Evolutionary conservation across 2,797 vertebrate species (phyloP).

Genomic region (Chaunax sp.): DNA sequence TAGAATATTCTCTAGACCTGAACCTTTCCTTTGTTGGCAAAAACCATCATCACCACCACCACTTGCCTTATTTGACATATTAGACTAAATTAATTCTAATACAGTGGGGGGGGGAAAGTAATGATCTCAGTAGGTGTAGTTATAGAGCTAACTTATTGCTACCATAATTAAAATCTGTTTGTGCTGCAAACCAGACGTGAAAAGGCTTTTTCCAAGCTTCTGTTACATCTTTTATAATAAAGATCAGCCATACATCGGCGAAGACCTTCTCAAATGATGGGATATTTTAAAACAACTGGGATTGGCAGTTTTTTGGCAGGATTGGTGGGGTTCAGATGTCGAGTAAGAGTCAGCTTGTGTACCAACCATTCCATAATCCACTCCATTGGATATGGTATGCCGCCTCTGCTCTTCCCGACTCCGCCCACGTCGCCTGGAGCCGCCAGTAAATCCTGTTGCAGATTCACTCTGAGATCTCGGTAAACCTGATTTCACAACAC

Average conservation of each 20-base stretch:
- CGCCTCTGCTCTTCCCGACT: slow-evolving; percentile 87
- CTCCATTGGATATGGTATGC: slow-evolving; percentile 92
- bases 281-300: neutral
- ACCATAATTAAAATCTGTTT: too few relatives aligned
- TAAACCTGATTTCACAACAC: slow-evolving; percentile 73
- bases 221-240: neutral
- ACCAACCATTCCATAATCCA: slow-evolving; percentile 93
- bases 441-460: slow-evolving; percentile 72
- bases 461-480: slow-evolving; percentile 85
- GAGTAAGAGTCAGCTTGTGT: too few relatives aligned
- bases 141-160: too few relatives aligned
- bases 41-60: neutral
- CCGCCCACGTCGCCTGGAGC: slow-evolving; percentile 77
- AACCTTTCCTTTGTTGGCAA: neutral
- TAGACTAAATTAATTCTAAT: neutral
- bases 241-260: neutral
- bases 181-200: neutral
- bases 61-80: neutral
- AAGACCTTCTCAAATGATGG: neutral
- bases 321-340: too few relatives aligned
- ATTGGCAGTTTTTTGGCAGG: too few relatives aligned
- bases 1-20: neutral
- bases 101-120: neutral
- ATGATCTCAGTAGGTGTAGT: neutral
- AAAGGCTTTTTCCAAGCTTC: neutral